Conservation (phyloP, 2,888 invertebrate species). For the Mythimna vitellina region DNA sequence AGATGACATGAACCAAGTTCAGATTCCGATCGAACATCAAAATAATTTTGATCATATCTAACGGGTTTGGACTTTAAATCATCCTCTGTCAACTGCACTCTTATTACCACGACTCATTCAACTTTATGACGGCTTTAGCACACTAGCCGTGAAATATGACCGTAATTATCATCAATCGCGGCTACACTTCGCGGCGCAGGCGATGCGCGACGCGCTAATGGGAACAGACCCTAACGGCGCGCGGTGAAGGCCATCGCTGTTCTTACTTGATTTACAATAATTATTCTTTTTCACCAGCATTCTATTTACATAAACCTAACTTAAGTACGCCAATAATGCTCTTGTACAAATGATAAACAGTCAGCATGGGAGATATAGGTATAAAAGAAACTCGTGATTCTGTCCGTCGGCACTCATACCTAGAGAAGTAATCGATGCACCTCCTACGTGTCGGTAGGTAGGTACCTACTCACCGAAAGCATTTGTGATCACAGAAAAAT, state of each 20-base stretch:
- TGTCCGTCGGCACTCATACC: background rate
- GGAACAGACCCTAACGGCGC: constrained; percentile 29
- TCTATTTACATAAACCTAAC: constrained; percentile 43
- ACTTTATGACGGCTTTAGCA: constrained; percentile 22
- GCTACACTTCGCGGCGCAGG: constrained; percentile 11
- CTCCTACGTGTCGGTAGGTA: constrained; percentile 26
- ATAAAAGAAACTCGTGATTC: background rate
- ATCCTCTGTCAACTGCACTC: constrained; percentile 18
- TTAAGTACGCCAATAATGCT: constrained; percentile 11
- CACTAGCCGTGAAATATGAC: constrained; percentile 31
- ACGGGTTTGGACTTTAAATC: background rate
- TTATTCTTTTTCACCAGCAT: constrained; percentile 49
- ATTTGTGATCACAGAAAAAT: constrained; percentile 47
- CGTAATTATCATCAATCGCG: constrained; percentile 39
- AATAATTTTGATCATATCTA: background rate
- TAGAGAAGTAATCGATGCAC: constrained; percentile 12
- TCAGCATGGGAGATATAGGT: background rate
- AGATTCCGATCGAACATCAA: background rate
- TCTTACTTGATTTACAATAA: constrained; percentile 50
- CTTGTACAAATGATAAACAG: constrained; percentile 27
- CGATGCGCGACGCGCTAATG: constrained; percentile 15
- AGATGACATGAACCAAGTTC: background rate
- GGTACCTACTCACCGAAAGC: background rate
- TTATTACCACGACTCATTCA: constrained; percentile 29
- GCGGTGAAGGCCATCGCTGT: constrained; percentile 11